These are phyloP conservation scores for Raja brachyura DNA, from an alignment of 2,113 vertebrate species.

Conservation along the genomic window DNA sequence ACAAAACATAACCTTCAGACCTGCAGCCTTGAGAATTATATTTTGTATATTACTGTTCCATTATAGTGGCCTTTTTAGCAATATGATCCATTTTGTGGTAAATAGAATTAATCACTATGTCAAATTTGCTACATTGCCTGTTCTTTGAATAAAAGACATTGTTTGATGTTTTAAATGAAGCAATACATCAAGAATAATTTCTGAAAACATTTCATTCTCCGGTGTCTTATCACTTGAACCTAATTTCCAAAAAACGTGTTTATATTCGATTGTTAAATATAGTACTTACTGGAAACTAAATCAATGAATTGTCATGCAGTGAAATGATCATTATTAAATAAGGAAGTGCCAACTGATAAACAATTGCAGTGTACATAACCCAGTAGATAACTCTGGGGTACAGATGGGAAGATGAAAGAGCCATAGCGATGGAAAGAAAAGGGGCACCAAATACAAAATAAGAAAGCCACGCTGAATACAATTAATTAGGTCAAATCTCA, in stretches of 20 bases:
- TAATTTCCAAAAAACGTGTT: conserved; percentile 47
- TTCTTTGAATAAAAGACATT: conserved; percentile 58
- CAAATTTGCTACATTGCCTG: conserved; percentile 46
- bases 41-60: conserved; percentile 20
- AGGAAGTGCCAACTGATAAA: no score
- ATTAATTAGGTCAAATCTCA: no score
- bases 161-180: conserved; percentile 50
- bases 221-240: conserved; percentile 52
- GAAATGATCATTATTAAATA: no score
- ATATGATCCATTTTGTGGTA: conserved; percentile 26
- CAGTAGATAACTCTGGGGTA: no score
- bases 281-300: conserved; percentile 46
- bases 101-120: conserved; percentile 28
- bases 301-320: neutral
- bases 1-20: neutral
- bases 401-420: no score
- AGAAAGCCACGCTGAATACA: no score
- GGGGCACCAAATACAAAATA: no score
- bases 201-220: conserved; percentile 65
- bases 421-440: no score
- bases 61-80: conserved; percentile 35
- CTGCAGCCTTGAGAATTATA: conserved; percentile 5
- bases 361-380: no score
- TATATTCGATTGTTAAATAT: conserved; percentile 45
- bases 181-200: conserved; percentile 69